Evolutionary conservation across 2,888 invertebrate genomes (phyloP), one percentile per base, ranked within the genome.

Genomic region (Incurvaria masculella): DNA sequence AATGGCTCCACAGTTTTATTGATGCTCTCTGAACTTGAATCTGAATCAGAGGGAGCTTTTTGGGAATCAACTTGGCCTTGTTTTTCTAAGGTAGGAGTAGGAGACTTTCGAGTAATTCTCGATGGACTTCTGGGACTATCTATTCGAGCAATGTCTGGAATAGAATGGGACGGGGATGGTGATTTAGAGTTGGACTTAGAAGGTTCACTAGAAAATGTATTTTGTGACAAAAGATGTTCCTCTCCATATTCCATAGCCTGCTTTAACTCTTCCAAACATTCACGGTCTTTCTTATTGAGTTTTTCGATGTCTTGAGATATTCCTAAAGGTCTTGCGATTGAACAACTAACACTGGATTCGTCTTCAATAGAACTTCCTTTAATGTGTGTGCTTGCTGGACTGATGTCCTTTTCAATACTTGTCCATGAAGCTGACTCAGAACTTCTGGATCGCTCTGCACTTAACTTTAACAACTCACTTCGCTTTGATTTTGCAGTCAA

Each of bases 371-470:
- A 84, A 58, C 83, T 84, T 42, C 86, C 86, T 64, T 87, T 87
- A 51, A 84, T 81, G 50, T 82, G 76, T 11, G 79, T 73, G 56
- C 79, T 75, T 1, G 78, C 80, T 10, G 87, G 85, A 58, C 86
- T 87, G 1, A 75, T 71, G 61, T 86, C 86, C 64, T 86, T 87
- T 62, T 88, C 88, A n/a, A 87, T 85, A 58, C 87, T 88, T 0
- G 89, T 89, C 88, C 89, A 90, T 0, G 90, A 90, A 26, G 84
- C 85, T 0, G 87, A 87, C 59, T 91, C 90, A 2, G 89, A 90
- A 58, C 90, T 90, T 55, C 85, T 79, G 1, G 90, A 90, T 51
- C 88, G 85, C 62, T 89, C 89, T 1, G 87, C 83, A 55, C 86
- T 88, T 20, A 87, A 66, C 60, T 88, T 86, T 3, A 85, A 66